Base-by-base conservation (phyloP, 2,113 vertebrate species). In the Chionodraco myersi region DNA sequence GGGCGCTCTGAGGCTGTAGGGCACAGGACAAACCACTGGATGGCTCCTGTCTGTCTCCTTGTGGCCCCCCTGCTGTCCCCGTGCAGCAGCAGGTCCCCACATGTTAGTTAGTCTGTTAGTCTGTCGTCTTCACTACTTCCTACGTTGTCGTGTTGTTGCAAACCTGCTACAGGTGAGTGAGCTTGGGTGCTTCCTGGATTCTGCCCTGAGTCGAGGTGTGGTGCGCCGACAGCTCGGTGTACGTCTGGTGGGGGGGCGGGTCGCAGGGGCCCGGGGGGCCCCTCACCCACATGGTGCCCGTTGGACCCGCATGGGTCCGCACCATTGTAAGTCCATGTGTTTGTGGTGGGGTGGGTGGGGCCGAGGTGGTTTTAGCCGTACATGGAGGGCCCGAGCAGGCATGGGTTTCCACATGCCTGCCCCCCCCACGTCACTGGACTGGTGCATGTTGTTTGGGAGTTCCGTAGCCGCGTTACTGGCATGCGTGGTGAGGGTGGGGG, bases 171-270 rank as follows among this genome's bases (percentile, higher is more conserved):
- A 99, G 97, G 94, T 99, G 98, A 91, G 98, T 99, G 94, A 99
- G 93, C 93, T 99, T 99, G 96, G 98, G 98, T 90, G 97, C 98
- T 96, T 99, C 98, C 94, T 99, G 98, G 95, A 99, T 98, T 96
- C 98, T 97, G 96, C 98, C 98, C 97, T 98, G 98, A 98, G 92
- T 90, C 26, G 97, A 95, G 94, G 96, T 95, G 78, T 99, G 98
- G 94, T 98, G 98, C 72, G 96, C 93, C 76, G 97, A 95, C 93
- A 99, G 97, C 95, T 99, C 98, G 86, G 96, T 95, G 95, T 99
- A 99, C 21, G 97, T 95, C 5, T 96, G 94, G 84, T 98, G 97
- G 41, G 96, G 92, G 84, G 98, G 96, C 71, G 95, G 91, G 87
- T 98, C 97, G 51, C 98, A 98, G 68, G 97, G 96, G 93, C 96